phyloP scores from a whole-genome alignment of 2,888 invertebrate species.

The Corythucha ciliata region DNA sequence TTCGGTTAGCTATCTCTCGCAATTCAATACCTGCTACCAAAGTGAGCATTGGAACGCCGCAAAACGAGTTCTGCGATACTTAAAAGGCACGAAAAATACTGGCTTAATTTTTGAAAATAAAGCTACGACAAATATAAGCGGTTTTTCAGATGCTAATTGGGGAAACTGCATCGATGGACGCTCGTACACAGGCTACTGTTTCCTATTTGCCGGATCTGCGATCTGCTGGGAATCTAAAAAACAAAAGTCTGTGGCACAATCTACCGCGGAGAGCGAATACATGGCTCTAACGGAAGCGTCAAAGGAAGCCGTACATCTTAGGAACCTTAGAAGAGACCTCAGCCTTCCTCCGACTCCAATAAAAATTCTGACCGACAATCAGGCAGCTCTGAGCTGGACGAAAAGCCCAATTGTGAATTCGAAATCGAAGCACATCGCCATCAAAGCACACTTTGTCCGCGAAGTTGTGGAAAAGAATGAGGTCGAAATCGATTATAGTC shows the following conservation, averaged over 20 bases:
- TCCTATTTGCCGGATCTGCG: neutral
- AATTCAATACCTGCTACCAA: conserved; percentile 2
- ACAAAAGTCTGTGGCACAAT: conserved; percentile 4
- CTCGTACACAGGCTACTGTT: conserved; percentile 7
- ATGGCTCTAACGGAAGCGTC: conserved; percentile 1
- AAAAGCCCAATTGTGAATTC: neutral
- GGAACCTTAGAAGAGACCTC: neutral
- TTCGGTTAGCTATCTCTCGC: conserved; percentile 12
- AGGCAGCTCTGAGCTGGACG: neutral
- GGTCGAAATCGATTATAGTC: neutral
- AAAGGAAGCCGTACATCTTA: conserved; percentile 4
- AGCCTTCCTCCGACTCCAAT: neutral
- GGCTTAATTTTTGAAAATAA: conserved; percentile 5
- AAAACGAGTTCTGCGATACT: conserved; percentile 29
- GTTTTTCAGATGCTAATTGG: conserved; percentile 11
- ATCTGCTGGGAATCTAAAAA: conserved; percentile 5
- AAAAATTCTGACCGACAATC: neutral
- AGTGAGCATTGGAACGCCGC: conserved; percentile 26
- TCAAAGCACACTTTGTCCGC: conserved; percentile 12
- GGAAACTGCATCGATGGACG: conserved; percentile 18
- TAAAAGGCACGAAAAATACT: conserved; percentile 24
- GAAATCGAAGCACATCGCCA: conserved; percentile 14
- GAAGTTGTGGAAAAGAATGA: neutral
- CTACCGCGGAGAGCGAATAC: conserved; percentile 10
- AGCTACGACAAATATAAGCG: neutral